Percentiles rank a stretch among this genome's conserved stretches.
Conservation (phyloP, 2,888 invertebrate species). For the Tachina lurida region DNA sequence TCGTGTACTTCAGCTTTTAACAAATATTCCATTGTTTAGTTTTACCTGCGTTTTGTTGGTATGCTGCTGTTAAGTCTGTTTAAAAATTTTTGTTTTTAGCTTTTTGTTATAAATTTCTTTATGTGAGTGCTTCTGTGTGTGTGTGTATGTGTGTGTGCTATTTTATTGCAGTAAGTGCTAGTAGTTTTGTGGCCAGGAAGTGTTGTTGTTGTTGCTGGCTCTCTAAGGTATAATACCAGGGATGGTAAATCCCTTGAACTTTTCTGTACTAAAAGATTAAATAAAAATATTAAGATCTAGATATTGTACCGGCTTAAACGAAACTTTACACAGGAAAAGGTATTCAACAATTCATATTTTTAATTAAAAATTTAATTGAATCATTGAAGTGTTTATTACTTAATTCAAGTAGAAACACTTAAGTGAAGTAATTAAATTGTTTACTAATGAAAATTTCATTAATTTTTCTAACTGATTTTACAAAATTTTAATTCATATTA, state of each 20-base stretch:
- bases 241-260: background rate
- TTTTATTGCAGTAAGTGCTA: conserved; percentile 36
- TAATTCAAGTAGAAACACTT: too few species aligned
- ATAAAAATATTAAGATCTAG: too few species aligned
- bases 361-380: too few species aligned
- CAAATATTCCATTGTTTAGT: conserved; percentile 63
- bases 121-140: background rate
- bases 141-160: background rate
- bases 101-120: conserved; percentile 31
- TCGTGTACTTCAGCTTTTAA: conserved; percentile 46
- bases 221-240: conserved; percentile 28
- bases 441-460: too few species aligned
- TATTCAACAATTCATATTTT: too few species aligned
- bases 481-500: too few species aligned
- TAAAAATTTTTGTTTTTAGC: background rate
- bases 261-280: too few species aligned
- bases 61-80: conserved; percentile 35
- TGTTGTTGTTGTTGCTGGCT: conserved; percentile 57
- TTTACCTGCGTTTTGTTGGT: conserved; percentile 63
- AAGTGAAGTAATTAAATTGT: too few species aligned
- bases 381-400: too few species aligned
- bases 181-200: conserved; percentile 54
- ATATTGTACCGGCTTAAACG: too few species aligned
- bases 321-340: too few species aligned
- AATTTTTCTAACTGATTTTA: too few species aligned